Conservation (phyloP, 2,888 invertebrate genomes). For the Cephus runcator region DNA sequence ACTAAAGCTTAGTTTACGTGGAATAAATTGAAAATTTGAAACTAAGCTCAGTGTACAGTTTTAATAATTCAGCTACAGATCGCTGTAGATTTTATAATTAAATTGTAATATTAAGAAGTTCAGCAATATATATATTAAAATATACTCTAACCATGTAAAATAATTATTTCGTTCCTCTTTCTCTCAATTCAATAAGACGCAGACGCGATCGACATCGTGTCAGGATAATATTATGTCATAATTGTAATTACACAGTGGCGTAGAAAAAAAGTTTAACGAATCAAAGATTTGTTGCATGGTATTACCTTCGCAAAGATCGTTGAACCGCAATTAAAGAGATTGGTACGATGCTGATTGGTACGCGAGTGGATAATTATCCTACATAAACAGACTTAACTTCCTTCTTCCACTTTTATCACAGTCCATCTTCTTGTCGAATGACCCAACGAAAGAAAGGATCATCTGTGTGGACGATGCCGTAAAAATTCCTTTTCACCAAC, state of each 20-base stretch:
- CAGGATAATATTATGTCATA: neutral
- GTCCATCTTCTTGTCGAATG: neutral
- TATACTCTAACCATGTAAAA: too few relatives aligned
- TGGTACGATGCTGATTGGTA: neutral
- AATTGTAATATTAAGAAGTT: too few relatives aligned
- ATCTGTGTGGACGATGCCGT: neutral
- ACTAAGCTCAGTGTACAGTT: neutral
- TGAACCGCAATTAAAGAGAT: neutral
- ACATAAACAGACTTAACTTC: neutral
- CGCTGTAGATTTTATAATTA: too few relatives aligned
- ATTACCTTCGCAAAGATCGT: neutral
- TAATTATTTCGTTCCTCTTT: too few relatives aligned
- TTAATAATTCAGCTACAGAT: neutral
- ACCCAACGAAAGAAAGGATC: neutral
- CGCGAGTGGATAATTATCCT: neutral
- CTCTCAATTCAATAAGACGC: neutral
- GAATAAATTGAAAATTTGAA: neutral
- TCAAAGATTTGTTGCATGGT: neutral
- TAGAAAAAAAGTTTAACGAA: neutral
- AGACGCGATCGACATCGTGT: neutral
- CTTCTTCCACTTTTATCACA: neutral
- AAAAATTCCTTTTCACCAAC: neutral
- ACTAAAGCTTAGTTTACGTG: neutral
- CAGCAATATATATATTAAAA: too few relatives aligned
- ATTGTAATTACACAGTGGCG: neutral